Base-by-base conservation (phyloP, 2,888 invertebrate genomes). In the Podabrus alpinus region DNA sequence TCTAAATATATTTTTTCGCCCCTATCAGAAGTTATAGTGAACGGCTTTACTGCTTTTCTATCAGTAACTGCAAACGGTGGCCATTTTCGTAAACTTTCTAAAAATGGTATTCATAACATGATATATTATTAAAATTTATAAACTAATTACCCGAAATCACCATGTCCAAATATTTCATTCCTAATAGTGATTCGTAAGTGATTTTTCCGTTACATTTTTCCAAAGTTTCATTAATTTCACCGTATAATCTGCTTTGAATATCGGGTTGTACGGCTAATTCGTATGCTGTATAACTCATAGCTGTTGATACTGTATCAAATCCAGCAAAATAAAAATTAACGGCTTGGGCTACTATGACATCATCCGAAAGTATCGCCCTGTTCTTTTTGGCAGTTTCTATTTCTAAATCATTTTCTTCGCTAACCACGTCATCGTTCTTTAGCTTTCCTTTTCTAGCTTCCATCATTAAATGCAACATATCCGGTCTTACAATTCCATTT, bases 191-290 rank as follows among this genome's bases (percentile, higher is more conserved):
- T 15, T 88, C 89, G 76, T 89, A 91, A 68, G 85, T 87, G 0
- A 90, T 84, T 11, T 85, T 86, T 7, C 87, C 88, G 0, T 78
- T 69, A 16, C 74, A 75, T 29, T 73, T 60, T 9, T 72, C 25
- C 16, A 75, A 59, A 3, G 73, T 73, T 9, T 89, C 88, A 15
- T 85, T 87, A 45, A 92, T 89, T 85, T 92, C 92, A 59, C 88
- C 80, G 1, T 87, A 86, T 0, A 92, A 84, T 71, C 83, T 88
- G 3, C 88, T 86, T 82, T 92, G 92, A 0, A 91, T 84, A 0
- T 92, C 91, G 16, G 89, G 88, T 84, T 92, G 89, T 4, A 89
- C 70, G 25, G 91, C 90, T 21, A 93, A 81, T 82, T 92, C 92
- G 66, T 91, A 88, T 0, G 90, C 84, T 0, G 89, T 82, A 76